Base-by-base conservation (phyloP, 2,113 vertebrate genomes). In the Sylvietta virens region DNA sequence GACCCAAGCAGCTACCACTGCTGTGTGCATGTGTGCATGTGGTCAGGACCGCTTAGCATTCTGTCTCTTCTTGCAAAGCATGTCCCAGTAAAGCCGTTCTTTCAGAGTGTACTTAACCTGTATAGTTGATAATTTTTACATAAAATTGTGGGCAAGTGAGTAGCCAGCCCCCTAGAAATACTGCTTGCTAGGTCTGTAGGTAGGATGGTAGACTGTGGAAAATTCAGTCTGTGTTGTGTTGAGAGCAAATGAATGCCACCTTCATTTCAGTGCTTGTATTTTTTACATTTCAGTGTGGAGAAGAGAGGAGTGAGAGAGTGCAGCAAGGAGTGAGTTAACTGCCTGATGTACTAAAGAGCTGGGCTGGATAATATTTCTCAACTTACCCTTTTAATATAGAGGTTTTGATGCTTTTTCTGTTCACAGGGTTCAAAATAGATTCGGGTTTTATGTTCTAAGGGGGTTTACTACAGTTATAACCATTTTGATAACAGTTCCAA, bases 301-400 rank as follows among this genome's bases (percentile, higher is more conserved):
- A 54, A 65, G 37, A 71, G 65, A 72, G 28, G n/a, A 51, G 24
- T 81, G 26, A 86, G 14, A 35, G 19, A 81, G 21, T 7, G 4
- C 45, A 82, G 81, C 50, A 76, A 92, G 62, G 58, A 91, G 11
- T 14, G 65, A 19, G 92, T 96, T 96, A 96, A 96, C 56, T 67
- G 56, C 48, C 69, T 74, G 62, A 53, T 18, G 83, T 78, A 67
- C 56, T 67, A 5, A 47, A 74, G 51, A 90, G 28, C 47, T 77
- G 31, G 22, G 13, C 69, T 92, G 56, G 61, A 86, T 94, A 83
- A 74, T 71, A 47, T 82, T 95, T 86, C 77, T 91, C 78, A 87
- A 7, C 45, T 85, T 87, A 71, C 28, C 27, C 56, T 74, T 95
- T 94, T 54, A 84, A 18, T 96, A 48, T 10, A 64, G 79, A 86